These are phyloP conservation scores for Urechis unicinctus DNA, from an alignment of 2,888 invertebrate genomes.

Conservation along the genomic window DNA sequence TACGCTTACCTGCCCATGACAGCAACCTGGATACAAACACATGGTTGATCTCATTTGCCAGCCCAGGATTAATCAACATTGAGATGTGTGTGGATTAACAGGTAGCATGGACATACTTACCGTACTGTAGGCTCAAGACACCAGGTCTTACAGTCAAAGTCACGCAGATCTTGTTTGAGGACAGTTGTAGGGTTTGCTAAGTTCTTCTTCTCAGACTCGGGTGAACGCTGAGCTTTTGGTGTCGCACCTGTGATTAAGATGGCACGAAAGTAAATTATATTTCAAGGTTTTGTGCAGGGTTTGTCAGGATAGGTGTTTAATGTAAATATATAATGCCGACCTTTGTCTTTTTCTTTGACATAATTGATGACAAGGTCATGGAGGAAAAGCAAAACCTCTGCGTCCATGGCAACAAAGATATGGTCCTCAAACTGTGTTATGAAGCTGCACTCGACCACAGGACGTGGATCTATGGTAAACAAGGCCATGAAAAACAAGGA, in stretches of 20 bases:
- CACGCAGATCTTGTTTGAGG: slow-evolving; percentile 69
- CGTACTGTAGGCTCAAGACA: slow-evolving; percentile 73
- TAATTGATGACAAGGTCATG: slow-evolving; percentile 96
- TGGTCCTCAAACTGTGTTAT: slow-evolving; percentile 98
- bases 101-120: slow-evolving; percentile 2
- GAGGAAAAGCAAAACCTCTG: slow-evolving; percentile 94
- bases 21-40: slow-evolving; percentile 37
- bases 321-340: no score
- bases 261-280: no score
- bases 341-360: slow-evolving; percentile 81
- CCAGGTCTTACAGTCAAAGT: slow-evolving; percentile 91
- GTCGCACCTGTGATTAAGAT: neutral
- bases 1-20: slow-evolving; percentile 86
- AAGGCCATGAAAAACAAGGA: no score
- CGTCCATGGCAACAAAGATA: slow-evolving; percentile 93
- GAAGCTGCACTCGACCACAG: slow-evolving; percentile 90
- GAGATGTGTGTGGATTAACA: neutral
- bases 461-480: slow-evolving; percentile 57
- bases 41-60: no score
- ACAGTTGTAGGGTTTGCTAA: slow-evolving; percentile 40
- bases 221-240: slow-evolving; percentile 22
- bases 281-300: no score
- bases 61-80: neutral
- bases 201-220: slow-evolving; percentile 38
- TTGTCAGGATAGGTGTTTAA: no score